Base-by-base conservation (phyloP, 2,113 vertebrate species). In the Chionomys nivalis region DNA sequence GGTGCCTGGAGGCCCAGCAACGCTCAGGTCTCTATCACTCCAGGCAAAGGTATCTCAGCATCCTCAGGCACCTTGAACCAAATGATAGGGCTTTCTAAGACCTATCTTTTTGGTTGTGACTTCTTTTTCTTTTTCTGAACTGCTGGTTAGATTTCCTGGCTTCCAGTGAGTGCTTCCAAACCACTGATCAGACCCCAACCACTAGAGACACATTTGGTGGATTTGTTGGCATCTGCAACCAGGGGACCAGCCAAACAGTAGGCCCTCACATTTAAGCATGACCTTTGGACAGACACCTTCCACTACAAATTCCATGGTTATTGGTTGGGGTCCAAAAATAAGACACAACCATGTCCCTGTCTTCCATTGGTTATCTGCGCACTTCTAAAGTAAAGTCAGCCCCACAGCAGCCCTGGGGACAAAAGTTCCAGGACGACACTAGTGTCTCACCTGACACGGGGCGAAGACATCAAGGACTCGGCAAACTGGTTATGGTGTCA, bases 401-500 rank as follows among this genome's bases (percentile, higher is more conserved):
- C 31, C 44, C 42, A 70, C 31, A 70, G 85, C 49, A 68, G 19
- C 11, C 16, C 26, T 3, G 26, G 39, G 63, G 44, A 66, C 58
- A 7, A 13, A 68, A 33, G 83, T 47, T 47, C 61, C 44, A 12
- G 4, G 65, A 23, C 3, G 17, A 28, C 61, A 66, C 28, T 33
- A 31, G 10, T 1, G 21, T n/a, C 85, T 49, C 42, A 68, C 28
- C 28, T 36, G 42, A 36, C 26, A 44, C 61, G 3, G 28, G 82
- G 16, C 61, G 31, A 68, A 5, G 12, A 36, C 33, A 70, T 70
- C 44, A 49, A 70, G 52, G 65, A 49, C 23, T 47, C 9, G 44
- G 42, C 10, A 6, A n/a, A 6, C 44, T 31, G 12, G 3, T 16
- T 39, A 2, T 44, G 55, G n/a, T 31, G 28, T 31, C 17, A 0